Evolutionary conservation across 2,888 invertebrate species (phyloP), one percentile per base, ranked within the genome.

Genomic region (Hybos culiciformis): DNA sequence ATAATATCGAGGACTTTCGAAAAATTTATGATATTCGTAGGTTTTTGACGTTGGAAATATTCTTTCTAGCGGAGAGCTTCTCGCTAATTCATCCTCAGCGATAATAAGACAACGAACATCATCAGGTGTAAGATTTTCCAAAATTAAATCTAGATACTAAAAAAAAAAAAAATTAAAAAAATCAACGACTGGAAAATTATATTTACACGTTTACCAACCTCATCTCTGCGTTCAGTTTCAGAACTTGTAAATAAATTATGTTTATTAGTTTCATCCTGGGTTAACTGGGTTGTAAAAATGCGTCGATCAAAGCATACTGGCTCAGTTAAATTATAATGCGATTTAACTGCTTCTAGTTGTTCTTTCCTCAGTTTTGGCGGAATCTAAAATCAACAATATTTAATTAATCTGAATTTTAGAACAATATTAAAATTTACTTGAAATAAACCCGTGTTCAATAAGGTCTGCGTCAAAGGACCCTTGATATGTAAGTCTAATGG

Each of bases 391-490:
- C 18, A 42, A 39, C 21, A 33, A n/a, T 15, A 37, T 18, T n/a
- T n/a, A n/a, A n/a, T 14, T 31, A 31, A 4, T n/a, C 6, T 14
- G 15, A 6, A 31, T 6, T 12, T 31, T 31, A n/a, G n/a, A n/a
- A n/a, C 15, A n/a, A 31, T 7, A 11, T 14, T 8, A 24, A 24
- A 21, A 42, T 54, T 87, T 45, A 96, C 73, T 59, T 90, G 86
- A 66, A 86, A 93, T 53, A 96, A 88, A 19, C 86, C 91, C 49
- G 96, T 77, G 66, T 97, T 94, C 52, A 98, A 78, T 42, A 96
- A 77, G 45, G 91, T 84, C 50, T 79, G 75, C 8, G 96, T 87
- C 56, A 98, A 69, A 0, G 91, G 91, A 1, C 91, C 92, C 62
- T 98, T 97, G 37, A 96, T 90, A 56, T 84, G 83, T 47, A 85